Evolutionary conservation across 2,113 vertebrate species (phyloP).

Genomic region (Sylvietta virens): DNA sequence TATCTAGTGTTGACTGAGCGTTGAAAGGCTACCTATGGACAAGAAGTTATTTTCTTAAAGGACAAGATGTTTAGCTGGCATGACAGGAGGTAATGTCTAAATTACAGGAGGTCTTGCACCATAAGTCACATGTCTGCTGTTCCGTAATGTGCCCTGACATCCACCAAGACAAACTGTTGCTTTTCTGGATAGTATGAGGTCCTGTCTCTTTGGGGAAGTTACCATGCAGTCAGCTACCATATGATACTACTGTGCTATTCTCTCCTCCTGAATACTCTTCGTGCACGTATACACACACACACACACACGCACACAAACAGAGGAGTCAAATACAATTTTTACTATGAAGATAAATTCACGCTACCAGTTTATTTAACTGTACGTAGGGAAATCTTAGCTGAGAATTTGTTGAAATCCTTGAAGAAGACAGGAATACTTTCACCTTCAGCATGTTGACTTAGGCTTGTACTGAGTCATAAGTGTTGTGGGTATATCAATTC

Average conservation of each 20-base stretch:
- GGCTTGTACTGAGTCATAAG: background rate
- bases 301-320: background rate
- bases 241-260: background rate
- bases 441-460: background rate
- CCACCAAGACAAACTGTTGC: background rate
- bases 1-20: background rate
- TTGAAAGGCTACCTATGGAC: background rate
- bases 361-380: background rate
- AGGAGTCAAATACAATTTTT: background rate
- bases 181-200: background rate
- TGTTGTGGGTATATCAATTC: background rate
- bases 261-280: background rate
- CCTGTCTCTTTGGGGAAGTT: background rate
- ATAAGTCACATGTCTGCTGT: background rate
- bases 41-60: background rate
- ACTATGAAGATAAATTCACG: background rate
- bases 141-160: background rate
- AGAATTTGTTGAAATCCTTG: background rate
- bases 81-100: background rate
- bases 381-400: background rate
- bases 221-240: background rate
- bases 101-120: background rate
- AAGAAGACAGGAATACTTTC: background rate
- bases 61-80: background rate
- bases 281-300: fast-evolving